Evolutionary conservation across 2,888 invertebrate species (phyloP), one percentile per base, ranked within the genome.

Genomic region (Panopea generosa): DNA sequence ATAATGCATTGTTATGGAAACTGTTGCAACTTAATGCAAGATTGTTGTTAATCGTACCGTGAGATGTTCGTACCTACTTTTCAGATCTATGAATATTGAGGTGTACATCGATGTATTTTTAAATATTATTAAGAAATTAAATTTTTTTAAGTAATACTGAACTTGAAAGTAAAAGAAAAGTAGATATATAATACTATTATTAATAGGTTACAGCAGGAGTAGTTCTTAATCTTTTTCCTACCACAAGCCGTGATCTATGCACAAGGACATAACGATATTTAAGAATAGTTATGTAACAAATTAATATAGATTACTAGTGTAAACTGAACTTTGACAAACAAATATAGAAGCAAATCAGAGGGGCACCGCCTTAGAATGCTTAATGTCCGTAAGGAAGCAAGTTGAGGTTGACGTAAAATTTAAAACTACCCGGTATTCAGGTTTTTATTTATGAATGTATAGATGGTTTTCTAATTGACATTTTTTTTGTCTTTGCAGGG

Each of bases 401-500:
- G 40, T 40, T 40, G 40, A 40, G 40, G 40, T 40, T 40, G 40
- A 40, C 40, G 40, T 40, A 40, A 40, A 40, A 40, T 40, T 40
- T 40, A 40, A 40, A 40, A 40, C 40, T 40, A 40, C 40, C 40
- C 40, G 40, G n/a, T n/a, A n/a, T n/a, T n/a, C n/a, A n/a, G n/a
- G n/a, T n/a, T n/a, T n/a, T n/a, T n/a, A n/a, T n/a, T n/a, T n/a
- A n/a, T n/a, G n/a, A n/a, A n/a, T n/a, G n/a, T n/a, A n/a, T n/a
- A n/a, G n/a, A n/a, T n/a, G 40, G 40, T 40, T 40, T 40, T 40
- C 40, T 40, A 40, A 40, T 40, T 40, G 40, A 40, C 40, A 40
- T 40, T 40, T 40, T 40, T 40, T 40, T 40, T 40, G 40, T 40
- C 40, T 40, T 45, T 45, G 45, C 45, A 45, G 45, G 45, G 7